phyloP scores from a whole-genome alignment of 53 echinoderm and acorn worm species.

The Paelopatides confundens region DNA sequence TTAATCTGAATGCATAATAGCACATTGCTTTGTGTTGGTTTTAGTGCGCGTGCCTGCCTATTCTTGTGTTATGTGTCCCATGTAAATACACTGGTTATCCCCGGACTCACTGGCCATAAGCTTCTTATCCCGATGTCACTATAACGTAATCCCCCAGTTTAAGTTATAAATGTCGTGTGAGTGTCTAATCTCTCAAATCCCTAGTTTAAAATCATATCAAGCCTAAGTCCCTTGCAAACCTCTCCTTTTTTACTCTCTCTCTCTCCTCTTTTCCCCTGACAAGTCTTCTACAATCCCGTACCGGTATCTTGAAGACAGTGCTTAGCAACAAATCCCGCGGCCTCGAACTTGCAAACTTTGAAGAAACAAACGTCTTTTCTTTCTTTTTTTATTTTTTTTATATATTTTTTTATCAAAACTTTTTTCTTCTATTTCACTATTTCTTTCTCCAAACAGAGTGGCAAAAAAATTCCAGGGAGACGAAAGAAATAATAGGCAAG shows the following conservation, averaged over 20 bases:
- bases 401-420: background rate
- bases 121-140: conserved; percentile 33
- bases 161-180: conserved; percentile 25
- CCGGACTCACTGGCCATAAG: conserved; percentile 12
- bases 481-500: conserved; percentile 38
- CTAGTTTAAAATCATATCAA: conserved; percentile 37
- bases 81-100: background rate
- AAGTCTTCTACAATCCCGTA: conserved; percentile 20
- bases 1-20: background rate
- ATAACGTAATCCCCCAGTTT: conserved; percentile 29
- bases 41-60: conserved; percentile 15
- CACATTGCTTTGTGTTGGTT: conserved; percentile 34
- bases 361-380: background rate
- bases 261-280: background rate
- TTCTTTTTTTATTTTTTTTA: background rate
- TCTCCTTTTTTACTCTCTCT: background rate
- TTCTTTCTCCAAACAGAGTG: conserved; percentile 8
- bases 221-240: conserved; percentile 16
- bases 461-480: conserved; percentile 29
- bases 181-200: conserved; percentile 1
- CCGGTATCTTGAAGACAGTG: conserved; percentile 6
- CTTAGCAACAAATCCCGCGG: conserved; percentile 32
- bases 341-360: conserved; percentile 38
- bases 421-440: background rate
- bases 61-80: background rate